Conservation (phyloP, 1,140 invertebrate genomes). For the Lasioglossum baleicum region DNA sequence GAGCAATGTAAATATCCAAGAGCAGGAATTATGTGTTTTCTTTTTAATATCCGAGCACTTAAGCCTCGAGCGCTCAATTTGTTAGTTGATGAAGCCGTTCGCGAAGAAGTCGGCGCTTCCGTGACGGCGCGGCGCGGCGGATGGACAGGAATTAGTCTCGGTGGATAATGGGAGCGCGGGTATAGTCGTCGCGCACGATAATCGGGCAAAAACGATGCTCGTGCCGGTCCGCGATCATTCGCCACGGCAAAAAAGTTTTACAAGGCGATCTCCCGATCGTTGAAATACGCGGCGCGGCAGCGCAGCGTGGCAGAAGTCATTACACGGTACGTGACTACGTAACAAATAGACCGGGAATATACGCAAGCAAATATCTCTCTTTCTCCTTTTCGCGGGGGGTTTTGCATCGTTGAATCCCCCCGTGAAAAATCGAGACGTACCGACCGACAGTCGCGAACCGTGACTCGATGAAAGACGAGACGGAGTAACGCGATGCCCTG, state of each 20-base stretch:
- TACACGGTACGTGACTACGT: constrained; percentile 45
- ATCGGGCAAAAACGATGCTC: background rate
- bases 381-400: background rate
- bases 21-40: no score
- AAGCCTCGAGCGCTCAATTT: no score
- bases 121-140: no score
- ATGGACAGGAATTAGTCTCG: no score
- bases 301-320: constrained; percentile 8
- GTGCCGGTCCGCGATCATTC: no score
- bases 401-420: constrained; percentile 39
- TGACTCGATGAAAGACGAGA: constrained; percentile 29
- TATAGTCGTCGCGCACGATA: background rate
- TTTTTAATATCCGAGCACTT: no score
- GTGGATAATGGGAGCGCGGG: no score
- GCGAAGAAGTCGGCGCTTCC: no score
- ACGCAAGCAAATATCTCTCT: constrained; percentile 33
- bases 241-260: background rate
- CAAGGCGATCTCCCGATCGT: background rate
- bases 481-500: background rate
- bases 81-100: no score
- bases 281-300: background rate
- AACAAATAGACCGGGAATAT: constrained; percentile 51
- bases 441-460: background rate
- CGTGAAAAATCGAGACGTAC: constrained; percentile 11
- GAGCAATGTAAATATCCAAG: no score